Base-by-base conservation (phyloP, 2,113 vertebrate genomes). In the Tichodroma muraria region DNA sequence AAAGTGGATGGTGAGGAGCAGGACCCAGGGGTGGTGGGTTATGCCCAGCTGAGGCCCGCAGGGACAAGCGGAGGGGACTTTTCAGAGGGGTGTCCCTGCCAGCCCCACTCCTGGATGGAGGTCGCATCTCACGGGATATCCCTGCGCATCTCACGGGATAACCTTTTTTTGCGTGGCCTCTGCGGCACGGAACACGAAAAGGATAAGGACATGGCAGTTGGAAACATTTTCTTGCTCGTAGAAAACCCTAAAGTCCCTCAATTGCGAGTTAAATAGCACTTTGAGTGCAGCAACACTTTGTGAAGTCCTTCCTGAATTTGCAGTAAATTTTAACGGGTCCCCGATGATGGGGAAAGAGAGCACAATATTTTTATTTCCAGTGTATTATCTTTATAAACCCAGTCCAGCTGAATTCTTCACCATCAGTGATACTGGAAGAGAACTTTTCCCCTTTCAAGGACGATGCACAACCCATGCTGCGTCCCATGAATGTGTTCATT, bases 131-230 rank as follows among this genome's bases (percentile, higher is more conserved):
- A 8, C 0, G 22, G 10, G 4, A 22, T 12, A 6, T n/a, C n/a
- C n/a, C n/a, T n/a, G 38, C 0, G 0, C 64, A 44, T 14, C 42
- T 45, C 35, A 8, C 0, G 22, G 10, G 4, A 22, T 12, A 6
- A 10, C 8, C 3, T 8, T 8, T 80, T 79, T 92, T 63, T 13
- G 52, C 5, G 42, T 10, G 31, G 4, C 12, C n/a, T 65, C 79
- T 69, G 33, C 1, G 1, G 3, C 13, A 49, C 27, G 22, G 54
- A 80, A 57, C 24, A 21, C 2, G 0, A 30, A 25, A 70, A 40
- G n/a, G 18, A 45, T 33, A 23, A 86, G 49, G 19, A 42, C 22
- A 20, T 0, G 1, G 19, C 21, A 49, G 8, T 22, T 30, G 18
- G 23, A 81, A 37, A 6, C 4, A n/a, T n/a, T 18, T 80, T 53